Conservation (phyloP, 2,113 vertebrate genomes). For the Cryptotis parvus region DNA sequence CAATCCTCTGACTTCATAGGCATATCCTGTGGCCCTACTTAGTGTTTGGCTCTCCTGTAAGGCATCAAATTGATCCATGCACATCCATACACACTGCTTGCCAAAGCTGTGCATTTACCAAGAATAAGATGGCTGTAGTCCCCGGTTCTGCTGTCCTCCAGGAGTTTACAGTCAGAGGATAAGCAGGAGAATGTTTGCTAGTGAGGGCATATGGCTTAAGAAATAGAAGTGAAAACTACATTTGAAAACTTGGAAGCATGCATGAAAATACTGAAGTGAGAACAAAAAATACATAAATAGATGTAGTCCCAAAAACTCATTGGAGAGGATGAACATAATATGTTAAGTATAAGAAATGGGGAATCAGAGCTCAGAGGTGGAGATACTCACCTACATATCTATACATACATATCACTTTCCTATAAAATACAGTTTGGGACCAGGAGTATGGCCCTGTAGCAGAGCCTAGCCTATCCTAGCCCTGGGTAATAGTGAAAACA, state of each 20-base stretch:
- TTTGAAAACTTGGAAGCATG: slow-evolving; percentile 27
- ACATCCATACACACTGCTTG: neutral
- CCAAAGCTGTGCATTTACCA: neutral
- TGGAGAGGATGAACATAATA: neutral
- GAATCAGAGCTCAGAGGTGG: neutral
- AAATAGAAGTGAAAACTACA: slow-evolving; percentile 31
- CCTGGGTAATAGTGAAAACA: neutral
- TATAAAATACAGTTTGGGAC: no score
- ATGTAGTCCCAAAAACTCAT: neutral
- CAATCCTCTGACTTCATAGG: slow-evolving; percentile 13
- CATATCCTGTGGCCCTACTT: neutral
- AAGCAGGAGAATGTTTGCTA: neutral
- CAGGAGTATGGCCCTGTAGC: no score
- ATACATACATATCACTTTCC: no score
- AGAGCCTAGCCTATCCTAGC: neutral
- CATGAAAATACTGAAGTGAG: slow-evolving; percentile 4
- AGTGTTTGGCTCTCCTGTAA: neutral
- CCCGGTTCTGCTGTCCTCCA: neutral
- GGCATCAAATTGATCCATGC: neutral
- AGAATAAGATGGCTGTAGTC: neutral
- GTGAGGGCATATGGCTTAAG: neutral
- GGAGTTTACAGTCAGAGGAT: neutral
- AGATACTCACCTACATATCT: neutral
- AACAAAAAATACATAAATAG: neutral
- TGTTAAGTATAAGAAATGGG: neutral